Conservation (phyloP, 2,888 invertebrate genomes). For the Thymelicus sylvestris region DNA sequence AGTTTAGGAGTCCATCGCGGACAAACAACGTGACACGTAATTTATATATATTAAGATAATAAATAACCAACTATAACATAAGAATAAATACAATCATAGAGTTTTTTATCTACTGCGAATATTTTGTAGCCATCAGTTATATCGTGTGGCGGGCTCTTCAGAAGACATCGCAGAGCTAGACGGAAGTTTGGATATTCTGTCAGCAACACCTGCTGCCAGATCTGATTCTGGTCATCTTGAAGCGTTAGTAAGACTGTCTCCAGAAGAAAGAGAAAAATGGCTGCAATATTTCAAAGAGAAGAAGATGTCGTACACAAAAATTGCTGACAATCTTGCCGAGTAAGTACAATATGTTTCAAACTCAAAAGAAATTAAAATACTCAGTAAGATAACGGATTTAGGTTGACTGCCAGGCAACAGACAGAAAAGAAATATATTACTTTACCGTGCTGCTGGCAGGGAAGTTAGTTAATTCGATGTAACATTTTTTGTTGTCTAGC, state of each 20-base stretch:
- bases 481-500: constrained; percentile 48
- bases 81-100: too few species aligned
- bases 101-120: too few species aligned
- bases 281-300: constrained; percentile 61
- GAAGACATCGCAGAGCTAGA: constrained; percentile 59
- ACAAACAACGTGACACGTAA: too few species aligned
- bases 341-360: constrained; percentile 48
- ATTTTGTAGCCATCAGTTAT: constrained; percentile 64
- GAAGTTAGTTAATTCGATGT: too few species aligned
- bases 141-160: constrained; percentile 60
- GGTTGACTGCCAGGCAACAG: too few species aligned
- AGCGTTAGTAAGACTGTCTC: constrained; percentile 65
- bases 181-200: constrained; percentile 61
- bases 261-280: constrained; percentile 66
- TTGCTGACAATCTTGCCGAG: constrained; percentile 71
- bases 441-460: too few species aligned
- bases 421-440: too few species aligned
- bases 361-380: too few species aligned
- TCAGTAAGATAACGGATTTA: too few species aligned
- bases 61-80: too few species aligned
- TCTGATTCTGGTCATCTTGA: constrained; percentile 60
- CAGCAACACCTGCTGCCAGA: constrained; percentile 58
- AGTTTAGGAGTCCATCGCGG: too few species aligned
- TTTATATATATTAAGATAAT: too few species aligned
- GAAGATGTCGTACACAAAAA: constrained; percentile 58